Conservation (phyloP, 2,888 invertebrate genomes). For the Macrophya annulata region DNA sequence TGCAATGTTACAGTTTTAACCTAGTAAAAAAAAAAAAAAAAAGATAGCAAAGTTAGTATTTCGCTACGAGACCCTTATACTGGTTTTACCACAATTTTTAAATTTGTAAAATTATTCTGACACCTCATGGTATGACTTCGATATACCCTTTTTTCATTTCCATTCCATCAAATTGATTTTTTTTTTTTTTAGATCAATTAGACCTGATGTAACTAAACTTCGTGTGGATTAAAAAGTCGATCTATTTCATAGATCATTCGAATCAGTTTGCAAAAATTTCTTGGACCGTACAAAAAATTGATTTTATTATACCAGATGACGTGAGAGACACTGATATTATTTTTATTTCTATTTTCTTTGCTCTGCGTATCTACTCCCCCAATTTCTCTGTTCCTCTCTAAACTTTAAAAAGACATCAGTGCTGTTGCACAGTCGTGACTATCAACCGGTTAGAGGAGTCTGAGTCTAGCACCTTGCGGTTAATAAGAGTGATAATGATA, state of each 20-base stretch:
- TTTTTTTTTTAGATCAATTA: no score
- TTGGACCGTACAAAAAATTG: not conserved
- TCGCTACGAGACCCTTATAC: not conserved
- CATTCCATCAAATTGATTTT: no score
- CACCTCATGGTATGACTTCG: no score
- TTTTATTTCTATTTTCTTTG: not conserved
- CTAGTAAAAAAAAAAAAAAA: not conserved
- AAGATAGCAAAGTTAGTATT: not conserved
- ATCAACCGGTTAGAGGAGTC: slow-evolving; percentile 27
- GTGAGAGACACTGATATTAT: not conserved
- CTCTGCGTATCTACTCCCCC: not conserved
- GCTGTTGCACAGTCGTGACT: not conserved
- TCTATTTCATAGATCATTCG: no score
- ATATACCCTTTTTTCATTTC: no score
- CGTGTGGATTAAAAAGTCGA: no score
- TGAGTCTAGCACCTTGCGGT: slow-evolving; percentile 38
- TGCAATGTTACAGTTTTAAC: not conserved
- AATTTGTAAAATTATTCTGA: no score
- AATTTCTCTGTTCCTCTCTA: not conserved
- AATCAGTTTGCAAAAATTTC: not conserved
- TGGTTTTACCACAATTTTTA: no score
- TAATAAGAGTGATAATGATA: slow-evolving; percentile 35
- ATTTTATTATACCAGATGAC: not conserved
- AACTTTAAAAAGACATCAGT: slow-evolving; percentile 41
- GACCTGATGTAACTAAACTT: no score